Evolutionary conservation across 92 coral and sea anemone species (phyloP).

Genomic region (Zoanthus sociatus): DNA sequence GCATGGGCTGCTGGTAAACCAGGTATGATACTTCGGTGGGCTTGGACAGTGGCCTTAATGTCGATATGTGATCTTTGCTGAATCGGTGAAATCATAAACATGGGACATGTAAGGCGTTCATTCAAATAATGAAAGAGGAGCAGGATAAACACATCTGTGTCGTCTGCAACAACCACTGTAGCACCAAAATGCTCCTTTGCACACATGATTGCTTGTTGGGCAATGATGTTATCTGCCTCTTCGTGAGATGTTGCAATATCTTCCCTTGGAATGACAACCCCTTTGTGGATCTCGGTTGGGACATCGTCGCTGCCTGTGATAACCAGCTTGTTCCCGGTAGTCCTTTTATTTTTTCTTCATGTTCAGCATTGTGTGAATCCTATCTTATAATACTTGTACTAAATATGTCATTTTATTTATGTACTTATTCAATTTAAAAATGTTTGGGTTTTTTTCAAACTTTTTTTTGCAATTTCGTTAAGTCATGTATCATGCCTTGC

Average conservation of each 20-base stretch:
- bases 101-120: constrained; percentile 53
- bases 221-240: constrained; percentile 74
- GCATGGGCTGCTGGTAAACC: constrained; percentile 68
- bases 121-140: constrained; percentile 68
- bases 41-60: constrained; percentile 67
- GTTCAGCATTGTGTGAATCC: too few relatives aligned
- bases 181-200: constrained; percentile 58
- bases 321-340: constrained; percentile 45
- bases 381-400: too few relatives aligned
- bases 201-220: constrained; percentile 73
- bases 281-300: constrained; percentile 74
- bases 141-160: constrained; percentile 75
- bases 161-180: constrained; percentile 66
- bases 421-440: too few relatives aligned
- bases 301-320: constrained; percentile 37
- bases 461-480: too few relatives aligned
- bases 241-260: constrained; percentile 75
- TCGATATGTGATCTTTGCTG: constrained; percentile 64
- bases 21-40: constrained; percentile 56
- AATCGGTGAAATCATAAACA: constrained; percentile 67
- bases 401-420: too few relatives aligned
- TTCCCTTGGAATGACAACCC: constrained; percentile 58
- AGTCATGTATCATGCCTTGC: too few relatives aligned
- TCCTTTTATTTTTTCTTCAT: too few relatives aligned
- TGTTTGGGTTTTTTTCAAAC: too few relatives aligned